Percentiles rank a stretch among this genome's conserved stretches.
Conservation (phyloP, 2,113 vertebrate species). For the Sisor rabdophorus region DNA sequence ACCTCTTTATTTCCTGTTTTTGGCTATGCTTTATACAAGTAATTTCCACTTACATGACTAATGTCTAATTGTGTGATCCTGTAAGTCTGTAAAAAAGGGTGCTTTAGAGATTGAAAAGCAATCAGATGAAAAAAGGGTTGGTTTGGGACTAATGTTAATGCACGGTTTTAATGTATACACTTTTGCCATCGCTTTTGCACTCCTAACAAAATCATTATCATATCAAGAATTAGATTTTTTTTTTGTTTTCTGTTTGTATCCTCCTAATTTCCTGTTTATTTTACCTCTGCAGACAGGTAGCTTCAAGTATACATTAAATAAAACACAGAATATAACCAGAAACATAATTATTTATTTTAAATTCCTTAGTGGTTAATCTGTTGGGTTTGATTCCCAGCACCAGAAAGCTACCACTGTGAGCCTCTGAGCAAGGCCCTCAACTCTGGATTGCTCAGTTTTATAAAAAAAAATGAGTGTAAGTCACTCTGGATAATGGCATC, state of each 20-base stretch:
- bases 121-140: constrained; percentile 11
- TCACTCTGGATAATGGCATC: too few species aligned
- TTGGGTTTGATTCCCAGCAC: too few species aligned
- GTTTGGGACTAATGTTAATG: constrained; percentile 2
- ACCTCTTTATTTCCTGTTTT: neutral
- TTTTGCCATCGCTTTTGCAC: neutral
- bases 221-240: neutral
- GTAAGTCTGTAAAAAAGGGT: neutral
- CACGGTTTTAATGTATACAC: neutral
- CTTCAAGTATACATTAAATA: neutral
- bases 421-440: too few species aligned
- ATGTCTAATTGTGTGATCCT: constrained; percentile 1
- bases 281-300: too few species aligned
- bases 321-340: neutral
- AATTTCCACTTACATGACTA: constrained; percentile 14
- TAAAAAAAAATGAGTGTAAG: too few species aligned
- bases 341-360: neutral
- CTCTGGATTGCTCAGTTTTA: too few species aligned
- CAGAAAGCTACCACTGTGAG: too few species aligned
- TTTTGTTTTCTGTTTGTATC: neutral
- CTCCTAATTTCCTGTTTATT: neutral
- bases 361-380: neutral
- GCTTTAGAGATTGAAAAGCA: constrained; percentile 3
- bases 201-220: too few species aligned
- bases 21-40: constrained; percentile 12